These are phyloP conservation scores for Resseliella maxima DNA, from an alignment of 2,888 invertebrate genomes.

Conservation along the genomic window DNA sequence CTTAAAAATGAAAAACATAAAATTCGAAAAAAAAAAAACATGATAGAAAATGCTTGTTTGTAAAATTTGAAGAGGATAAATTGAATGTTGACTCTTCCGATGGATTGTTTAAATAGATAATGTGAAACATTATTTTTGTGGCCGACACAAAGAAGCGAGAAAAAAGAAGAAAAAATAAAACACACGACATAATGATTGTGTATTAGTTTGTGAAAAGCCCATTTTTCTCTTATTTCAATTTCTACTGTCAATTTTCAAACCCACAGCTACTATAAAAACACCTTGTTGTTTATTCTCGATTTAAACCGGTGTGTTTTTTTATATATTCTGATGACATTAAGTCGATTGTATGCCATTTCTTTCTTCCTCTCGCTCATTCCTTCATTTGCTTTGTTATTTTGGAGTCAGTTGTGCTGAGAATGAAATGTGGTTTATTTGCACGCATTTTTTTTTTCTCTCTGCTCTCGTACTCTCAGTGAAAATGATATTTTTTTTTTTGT, in stretches of 20 bases:
- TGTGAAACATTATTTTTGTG: not conserved
- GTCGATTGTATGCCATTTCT: conserved; percentile 15
- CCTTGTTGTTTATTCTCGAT: conserved; percentile 1
- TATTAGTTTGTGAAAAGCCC: conserved; percentile 23
- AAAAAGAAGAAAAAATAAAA: not conserved
- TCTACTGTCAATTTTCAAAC: not conserved
- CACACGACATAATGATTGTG: not conserved
- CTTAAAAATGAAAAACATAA: no score
- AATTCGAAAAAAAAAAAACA: no score
- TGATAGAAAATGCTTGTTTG: not conserved
- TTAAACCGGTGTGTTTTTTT: not conserved
- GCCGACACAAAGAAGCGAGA: no score
- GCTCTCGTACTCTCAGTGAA: not conserved
- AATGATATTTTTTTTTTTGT: conserved; percentile 12
- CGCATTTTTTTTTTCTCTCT: not conserved
- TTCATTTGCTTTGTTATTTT: not conserved
- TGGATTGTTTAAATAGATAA: not conserved
- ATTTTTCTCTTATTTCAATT: not conserved
- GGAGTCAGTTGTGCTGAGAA: not conserved
- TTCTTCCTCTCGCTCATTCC: not conserved
- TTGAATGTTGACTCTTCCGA: not conserved
- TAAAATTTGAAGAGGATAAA: conserved; percentile 10
- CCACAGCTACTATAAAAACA: not conserved
- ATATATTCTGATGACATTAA: not conserved
- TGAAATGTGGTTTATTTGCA: conserved; percentile 38